Evolutionary conservation across 2,888 invertebrate genomes (phyloP).

Genomic region (Plusia festucae): DNA sequence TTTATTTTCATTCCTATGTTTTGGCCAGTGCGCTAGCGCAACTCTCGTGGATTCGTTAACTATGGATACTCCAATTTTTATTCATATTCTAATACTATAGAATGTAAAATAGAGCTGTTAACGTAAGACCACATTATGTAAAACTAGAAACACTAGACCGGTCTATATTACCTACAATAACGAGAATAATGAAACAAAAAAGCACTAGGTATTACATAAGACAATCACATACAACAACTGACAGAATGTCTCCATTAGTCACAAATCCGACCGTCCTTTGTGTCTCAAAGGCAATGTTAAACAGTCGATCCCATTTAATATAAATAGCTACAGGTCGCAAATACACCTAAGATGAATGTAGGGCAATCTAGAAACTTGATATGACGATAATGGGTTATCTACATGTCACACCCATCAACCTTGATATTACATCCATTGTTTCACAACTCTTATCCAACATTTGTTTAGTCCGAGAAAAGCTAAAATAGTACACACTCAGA

Average conservation of each 20-base stretch:
- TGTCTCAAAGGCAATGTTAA: slow-evolving; percentile 33
- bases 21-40: slow-evolving; percentile 69
- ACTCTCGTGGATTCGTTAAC: slow-evolving; percentile 22
- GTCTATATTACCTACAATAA: background rate
- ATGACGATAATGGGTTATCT: slow-evolving; percentile 29
- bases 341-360: slow-evolving; percentile 26
- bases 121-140: background rate
- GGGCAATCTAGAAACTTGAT: slow-evolving; percentile 32
- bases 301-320: slow-evolving; percentile 38
- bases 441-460: slow-evolving; percentile 45
- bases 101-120: background rate
- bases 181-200: slow-evolving; percentile 25
- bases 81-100: background rate
- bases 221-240: slow-evolving; percentile 23
- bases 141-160: background rate
- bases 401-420: slow-evolving; percentile 24
- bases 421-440: slow-evolving; percentile 33
- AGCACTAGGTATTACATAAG: slow-evolving; percentile 25
- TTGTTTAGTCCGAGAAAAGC: slow-evolving; percentile 36
- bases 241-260: slow-evolving; percentile 38
- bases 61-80: slow-evolving; percentile 31
- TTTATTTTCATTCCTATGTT: slow-evolving; percentile 78
- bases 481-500: slow-evolving; percentile 53
- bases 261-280: slow-evolving; percentile 37
- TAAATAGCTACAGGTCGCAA: slow-evolving; percentile 37